Conservation (phyloP, 2,888 invertebrate genomes). For the Campopleginae sp. region DNA sequence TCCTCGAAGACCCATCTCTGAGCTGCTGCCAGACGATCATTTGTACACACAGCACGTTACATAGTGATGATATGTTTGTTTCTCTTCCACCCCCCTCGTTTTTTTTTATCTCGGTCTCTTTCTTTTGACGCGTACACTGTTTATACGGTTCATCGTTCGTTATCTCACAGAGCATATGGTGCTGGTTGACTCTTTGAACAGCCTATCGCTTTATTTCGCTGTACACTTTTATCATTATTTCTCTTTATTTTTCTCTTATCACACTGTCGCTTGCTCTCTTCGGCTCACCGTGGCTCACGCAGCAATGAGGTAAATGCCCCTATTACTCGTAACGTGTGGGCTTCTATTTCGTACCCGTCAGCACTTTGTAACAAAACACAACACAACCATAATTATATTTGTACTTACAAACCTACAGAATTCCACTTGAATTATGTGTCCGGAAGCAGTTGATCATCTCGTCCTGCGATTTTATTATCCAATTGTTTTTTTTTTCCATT, state of each 20-base stretch:
- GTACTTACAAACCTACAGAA: background rate
- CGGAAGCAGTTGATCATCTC: background rate
- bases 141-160: conserved; percentile 40
- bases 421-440: background rate
- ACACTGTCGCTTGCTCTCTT: conserved; percentile 62
- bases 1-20: conserved; percentile 10
- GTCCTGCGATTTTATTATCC: background rate
- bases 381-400: conserved; percentile 8
- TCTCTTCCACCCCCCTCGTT: conserved; percentile 5
- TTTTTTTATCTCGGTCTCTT: background rate
- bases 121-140: conserved; percentile 26
- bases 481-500: background rate
- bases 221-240: conserved; percentile 43
- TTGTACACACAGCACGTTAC: conserved; percentile 13
- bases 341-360: conserved; percentile 44
- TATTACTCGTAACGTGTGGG: background rate
- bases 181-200: conserved; percentile 26
- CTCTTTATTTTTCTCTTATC: conserved; percentile 56
- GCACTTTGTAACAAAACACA: background rate
- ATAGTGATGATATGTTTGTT: conserved; percentile 46
- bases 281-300: conserved; percentile 28
- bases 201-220: conserved; percentile 58
- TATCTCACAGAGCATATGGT: conserved; percentile 41
- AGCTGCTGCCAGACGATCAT: background rate
- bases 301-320: conserved; percentile 44